Base-by-base conservation (phyloP, 2,888 invertebrate species). In the Himalopsyche kuldschensis region DNA sequence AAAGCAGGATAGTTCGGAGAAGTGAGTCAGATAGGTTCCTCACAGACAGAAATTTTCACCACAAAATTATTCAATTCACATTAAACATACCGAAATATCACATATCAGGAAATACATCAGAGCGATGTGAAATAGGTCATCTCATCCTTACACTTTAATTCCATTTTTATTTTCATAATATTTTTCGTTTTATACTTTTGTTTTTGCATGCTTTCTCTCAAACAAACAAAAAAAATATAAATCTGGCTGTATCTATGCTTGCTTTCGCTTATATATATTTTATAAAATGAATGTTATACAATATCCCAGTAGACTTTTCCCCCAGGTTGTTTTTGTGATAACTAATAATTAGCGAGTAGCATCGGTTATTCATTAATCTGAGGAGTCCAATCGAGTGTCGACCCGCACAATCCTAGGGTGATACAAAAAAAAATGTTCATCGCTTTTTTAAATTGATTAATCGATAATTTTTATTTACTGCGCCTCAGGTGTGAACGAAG, bases 21-120 rank as follows among this genome's bases (percentile, higher is more conserved):
- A 85, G 86, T 86, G 86, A 86, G 86, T 86, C 86, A 86, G 84
- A 86, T 85, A 86, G 86, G 86, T 86, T 86, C 85, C 86, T 80
- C 82, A 75, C 85, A 27, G 30, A 69, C 69, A 69, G 30, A 84
- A 46, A 48, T 35, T 46, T 79, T 55, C 80, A 80, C 63, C 48
- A 35, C 69, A 69, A 79, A 55, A 82, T 81, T 48, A 77, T 31
- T 75, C 48, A 76, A 75, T n/a, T 46, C n/a, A 76, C 81, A 76
- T 48, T 17, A n/a, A 8, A 82, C 55, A 78, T 27, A 47, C 47
- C 47, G 20, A 78, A 17, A 78, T 47, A 41, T 46, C 78, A 76
- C 24, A 32, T 27, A 69, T 27, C 69, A 69, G 69, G 30, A 69
- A 69, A 69, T 27, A 69, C 69, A 69, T 69, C 69, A 48, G 79